Conservation (phyloP, 2,797 vertebrate species). For the Sebastes dallii region DNA sequence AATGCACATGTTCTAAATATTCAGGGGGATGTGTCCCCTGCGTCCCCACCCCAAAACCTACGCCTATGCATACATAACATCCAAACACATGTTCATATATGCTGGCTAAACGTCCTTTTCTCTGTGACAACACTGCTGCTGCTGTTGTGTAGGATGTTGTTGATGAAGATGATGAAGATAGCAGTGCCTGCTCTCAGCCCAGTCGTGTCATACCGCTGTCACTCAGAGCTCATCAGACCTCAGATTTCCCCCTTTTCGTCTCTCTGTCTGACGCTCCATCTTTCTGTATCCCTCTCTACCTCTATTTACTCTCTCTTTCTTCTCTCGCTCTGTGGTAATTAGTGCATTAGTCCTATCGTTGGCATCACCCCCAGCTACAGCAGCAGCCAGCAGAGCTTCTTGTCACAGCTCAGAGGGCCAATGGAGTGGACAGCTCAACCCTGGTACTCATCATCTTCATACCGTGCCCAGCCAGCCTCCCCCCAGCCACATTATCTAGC, state of each 20-base stretch:
- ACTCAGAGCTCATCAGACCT: slow-evolving; percentile 66
- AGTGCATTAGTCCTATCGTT: slow-evolving; percentile 88
- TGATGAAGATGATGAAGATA: slow-evolving; percentile 30
- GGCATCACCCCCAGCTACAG: slow-evolving; percentile 84
- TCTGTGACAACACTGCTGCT: slow-evolving; percentile 7
- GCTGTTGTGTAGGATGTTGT: not conserved
- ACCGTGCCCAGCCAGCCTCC: slow-evolving; percentile 62
- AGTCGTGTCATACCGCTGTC: slow-evolving; percentile 82
- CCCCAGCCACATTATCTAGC: slow-evolving; percentile 74
- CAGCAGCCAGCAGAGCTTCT: slow-evolving; percentile 88
- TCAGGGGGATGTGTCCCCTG: too few relatives aligned
- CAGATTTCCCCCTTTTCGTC: slow-evolving; percentile 18
- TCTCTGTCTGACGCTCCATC: slow-evolving; percentile 24
- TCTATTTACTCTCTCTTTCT: slow-evolving; percentile 67
- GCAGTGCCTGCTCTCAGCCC: slow-evolving; percentile 38
- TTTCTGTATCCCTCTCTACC: slow-evolving; percentile 46
- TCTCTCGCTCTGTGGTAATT: slow-evolving; percentile 85
- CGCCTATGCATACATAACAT: not conserved
- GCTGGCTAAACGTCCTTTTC: not conserved
- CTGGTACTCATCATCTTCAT: slow-evolving; percentile 79
- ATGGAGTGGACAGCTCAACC: slow-evolving; percentile 86
- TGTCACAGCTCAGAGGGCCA: slow-evolving; percentile 88
- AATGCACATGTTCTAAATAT: too few relatives aligned
- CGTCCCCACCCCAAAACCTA: not conserved
- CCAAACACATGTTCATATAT: not conserved